Conservation (phyloP, 2,113 vertebrate genomes). For the Corythaixoides concolor region DNA sequence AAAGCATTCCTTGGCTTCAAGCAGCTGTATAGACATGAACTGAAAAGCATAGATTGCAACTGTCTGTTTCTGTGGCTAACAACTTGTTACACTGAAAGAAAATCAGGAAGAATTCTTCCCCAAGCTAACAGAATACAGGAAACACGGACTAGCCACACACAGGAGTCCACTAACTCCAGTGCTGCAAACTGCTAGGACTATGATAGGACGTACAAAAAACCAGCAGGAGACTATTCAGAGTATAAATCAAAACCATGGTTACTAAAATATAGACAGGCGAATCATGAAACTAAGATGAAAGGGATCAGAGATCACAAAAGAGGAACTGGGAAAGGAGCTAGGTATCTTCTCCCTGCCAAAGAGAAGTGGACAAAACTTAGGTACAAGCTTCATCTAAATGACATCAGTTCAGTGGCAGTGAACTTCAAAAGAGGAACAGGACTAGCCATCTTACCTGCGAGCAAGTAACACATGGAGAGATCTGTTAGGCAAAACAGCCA, state of each 20-base stretch:
- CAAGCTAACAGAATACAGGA: fast-evolving
- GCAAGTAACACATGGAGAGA: neutral
- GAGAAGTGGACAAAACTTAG: neutral
- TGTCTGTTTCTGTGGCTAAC: neutral
- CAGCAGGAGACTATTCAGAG: neutral
- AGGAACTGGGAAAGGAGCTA: neutral
- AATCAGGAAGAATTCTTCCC: neutral
- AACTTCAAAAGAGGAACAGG: neutral
- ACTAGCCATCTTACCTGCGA: neutral
- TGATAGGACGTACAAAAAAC: neutral
- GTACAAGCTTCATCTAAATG: neutral
- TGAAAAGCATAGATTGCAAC: neutral
- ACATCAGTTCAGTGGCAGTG: neutral
- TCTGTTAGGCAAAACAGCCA: neutral
- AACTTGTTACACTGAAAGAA: neutral
- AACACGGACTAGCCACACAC: neutral
- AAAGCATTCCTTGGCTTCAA: neutral
- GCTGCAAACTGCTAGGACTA: neutral
- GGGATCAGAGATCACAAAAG: neutral
- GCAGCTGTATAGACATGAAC: neutral
- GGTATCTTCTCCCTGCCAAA: neutral
- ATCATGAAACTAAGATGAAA: neutral
- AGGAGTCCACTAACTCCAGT: neutral
- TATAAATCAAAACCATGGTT: neutral
- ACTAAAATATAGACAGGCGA: neutral